Evolutionary conservation across 2,113 vertebrate species (phyloP).

Genomic region (Grallaria varia): DNA sequence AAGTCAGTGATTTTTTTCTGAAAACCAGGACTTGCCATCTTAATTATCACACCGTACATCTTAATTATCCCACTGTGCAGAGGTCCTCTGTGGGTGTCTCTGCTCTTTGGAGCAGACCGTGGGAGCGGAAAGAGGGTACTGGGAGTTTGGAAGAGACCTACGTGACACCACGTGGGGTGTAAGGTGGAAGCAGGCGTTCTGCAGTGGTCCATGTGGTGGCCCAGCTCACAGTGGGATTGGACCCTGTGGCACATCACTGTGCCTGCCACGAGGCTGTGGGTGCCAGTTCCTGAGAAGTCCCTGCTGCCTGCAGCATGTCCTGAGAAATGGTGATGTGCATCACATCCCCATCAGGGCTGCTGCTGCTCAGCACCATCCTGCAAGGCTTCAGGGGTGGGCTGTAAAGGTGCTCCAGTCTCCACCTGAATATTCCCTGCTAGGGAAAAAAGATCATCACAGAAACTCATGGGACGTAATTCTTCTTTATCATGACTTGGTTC

Average conservation of each 20-base stretch:
- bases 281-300: background rate
- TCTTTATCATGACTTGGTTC: background rate
- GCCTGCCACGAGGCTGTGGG: rapidly evolving
- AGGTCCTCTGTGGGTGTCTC: background rate
- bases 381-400: background rate
- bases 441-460: background rate
- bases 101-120: background rate
- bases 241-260: rapidly evolving
- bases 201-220: background rate
- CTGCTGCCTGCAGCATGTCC: background rate
- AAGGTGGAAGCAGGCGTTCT: background rate
- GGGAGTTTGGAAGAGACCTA: background rate
- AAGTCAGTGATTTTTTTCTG: background rate
- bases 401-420: background rate
- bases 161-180: rapidly evolving
- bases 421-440: rapidly evolving
- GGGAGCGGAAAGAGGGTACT: background rate
- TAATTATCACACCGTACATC: background rate
- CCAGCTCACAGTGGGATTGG: background rate
- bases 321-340: background rate
- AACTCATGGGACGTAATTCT: background rate
- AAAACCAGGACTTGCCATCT: background rate
- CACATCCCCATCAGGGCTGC: rapidly evolving
- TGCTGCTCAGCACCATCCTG: rapidly evolving
- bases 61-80: background rate